A percentile compares a stretch with the other conserved stretches of the same genome.
These are phyloP conservation scores for Tetrao urogallus DNA, from an alignment of 2,113 vertebrate species.

Conservation along the genomic window DNA sequence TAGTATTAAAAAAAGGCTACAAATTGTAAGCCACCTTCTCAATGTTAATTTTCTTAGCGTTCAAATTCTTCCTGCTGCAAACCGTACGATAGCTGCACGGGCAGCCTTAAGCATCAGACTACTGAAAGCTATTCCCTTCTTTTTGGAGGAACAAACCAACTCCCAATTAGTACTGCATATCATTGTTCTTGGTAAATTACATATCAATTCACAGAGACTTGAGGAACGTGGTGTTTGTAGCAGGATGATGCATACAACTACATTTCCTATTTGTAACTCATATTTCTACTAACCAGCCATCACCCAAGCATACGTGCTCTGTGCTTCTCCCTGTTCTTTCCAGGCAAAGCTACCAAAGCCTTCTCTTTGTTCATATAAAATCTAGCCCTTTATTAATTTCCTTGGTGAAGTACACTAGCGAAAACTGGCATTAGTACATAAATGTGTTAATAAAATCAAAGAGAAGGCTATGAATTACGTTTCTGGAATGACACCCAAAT, in stretches of 20 bases:
- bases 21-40: background rate
- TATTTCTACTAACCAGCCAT: background rate
- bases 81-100: background rate
- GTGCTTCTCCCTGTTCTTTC: background rate
- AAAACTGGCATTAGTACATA: background rate
- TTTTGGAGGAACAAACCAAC: background rate
- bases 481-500: conserved; percentile 49
- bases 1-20: background rate
- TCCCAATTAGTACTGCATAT: background rate
- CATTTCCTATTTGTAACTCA: background rate
- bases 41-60: background rate
- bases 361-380: background rate
- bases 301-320: fast-evolving
- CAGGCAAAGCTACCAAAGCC: background rate
- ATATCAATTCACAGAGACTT: background rate
- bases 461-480: background rate
- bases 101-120: background rate
- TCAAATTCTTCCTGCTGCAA: background rate
- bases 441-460: conserved; percentile 32
- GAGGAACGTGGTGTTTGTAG: background rate
- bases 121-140: background rate
- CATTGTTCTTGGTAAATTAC: background rate
- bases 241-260: background rate
- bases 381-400: background rate
- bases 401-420: background rate